A percentile compares a stretch with the other conserved stretches of the same genome.
phyloP scores from a whole-genome alignment of 2,888 invertebrate genomes.

The Perizoma affinitatum region DNA sequence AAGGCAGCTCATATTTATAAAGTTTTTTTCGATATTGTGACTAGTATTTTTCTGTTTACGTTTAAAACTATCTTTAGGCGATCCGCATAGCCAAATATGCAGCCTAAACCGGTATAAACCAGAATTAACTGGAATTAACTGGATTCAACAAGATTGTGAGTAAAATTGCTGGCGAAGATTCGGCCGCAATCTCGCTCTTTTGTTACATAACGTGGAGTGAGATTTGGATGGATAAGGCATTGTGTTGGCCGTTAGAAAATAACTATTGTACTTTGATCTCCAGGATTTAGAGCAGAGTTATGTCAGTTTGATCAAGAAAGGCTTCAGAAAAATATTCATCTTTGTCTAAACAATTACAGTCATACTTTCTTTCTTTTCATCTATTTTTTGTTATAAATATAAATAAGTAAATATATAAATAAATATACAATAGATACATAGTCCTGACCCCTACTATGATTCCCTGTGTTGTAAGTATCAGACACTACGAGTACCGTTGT shows the following conservation, averaged over 20 bases:
- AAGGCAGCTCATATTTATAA: no score
- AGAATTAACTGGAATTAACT: constrained; percentile 53
- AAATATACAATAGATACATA: no score
- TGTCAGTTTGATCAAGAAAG: neutral
- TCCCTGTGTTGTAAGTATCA: no score
- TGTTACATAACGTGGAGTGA: constrained; percentile 31
- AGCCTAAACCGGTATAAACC: constrained; percentile 44
- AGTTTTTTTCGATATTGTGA: no score
- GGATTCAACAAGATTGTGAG: constrained; percentile 57
- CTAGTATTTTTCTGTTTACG: constrained; percentile 1
- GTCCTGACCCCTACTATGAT: no score
- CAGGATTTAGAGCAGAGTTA: constrained; percentile 3
- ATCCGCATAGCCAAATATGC: constrained; percentile 18
- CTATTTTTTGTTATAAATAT: no score
- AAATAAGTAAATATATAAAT: no score
- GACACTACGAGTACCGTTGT: no score
- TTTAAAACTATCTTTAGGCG: neutral
- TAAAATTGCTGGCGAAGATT: constrained; percentile 54
- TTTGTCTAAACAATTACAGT: no score
- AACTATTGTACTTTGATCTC: constrained; percentile 1
- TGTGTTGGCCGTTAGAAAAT: constrained; percentile 6
- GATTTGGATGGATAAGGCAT: constrained; percentile 23
- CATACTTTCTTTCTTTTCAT: no score
- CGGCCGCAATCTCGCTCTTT: constrained; percentile 50
- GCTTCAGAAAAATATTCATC: no score